phyloP scores from a whole-genome alignment of 2,888 invertebrate species.

The Cryptus armator region DNA sequence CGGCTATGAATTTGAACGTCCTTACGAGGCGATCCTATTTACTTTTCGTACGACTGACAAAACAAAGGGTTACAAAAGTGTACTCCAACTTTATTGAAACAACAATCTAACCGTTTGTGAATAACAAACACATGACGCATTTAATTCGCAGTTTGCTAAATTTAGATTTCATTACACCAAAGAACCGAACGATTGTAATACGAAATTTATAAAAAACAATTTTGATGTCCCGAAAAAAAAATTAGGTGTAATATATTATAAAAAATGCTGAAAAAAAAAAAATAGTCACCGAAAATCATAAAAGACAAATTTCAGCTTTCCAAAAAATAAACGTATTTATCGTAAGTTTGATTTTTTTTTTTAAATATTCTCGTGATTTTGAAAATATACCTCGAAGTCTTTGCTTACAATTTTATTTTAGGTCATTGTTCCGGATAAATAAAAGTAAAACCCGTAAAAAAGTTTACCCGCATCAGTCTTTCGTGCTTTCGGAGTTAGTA shows the following conservation, averaged over 20 bases:
- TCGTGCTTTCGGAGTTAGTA: constrained; percentile 20
- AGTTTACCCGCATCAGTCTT: not conserved
- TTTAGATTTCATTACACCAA: not conserved
- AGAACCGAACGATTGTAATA: too few relatives aligned
- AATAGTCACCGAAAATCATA: too few relatives aligned
- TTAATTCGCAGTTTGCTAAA: not conserved
- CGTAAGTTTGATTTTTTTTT: too few relatives aligned
- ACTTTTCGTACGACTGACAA: constrained; percentile 14
- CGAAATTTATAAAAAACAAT: not conserved
- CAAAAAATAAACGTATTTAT: too few relatives aligned
- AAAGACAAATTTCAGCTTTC: too few relatives aligned
- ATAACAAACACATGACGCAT: not conserved
- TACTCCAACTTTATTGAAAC: not conserved
- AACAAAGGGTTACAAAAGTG: constrained; percentile 32
- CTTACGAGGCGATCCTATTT: constrained; percentile 25
- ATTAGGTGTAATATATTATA: not conserved
- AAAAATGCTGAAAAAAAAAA: too few relatives aligned
- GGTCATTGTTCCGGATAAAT: not conserved
- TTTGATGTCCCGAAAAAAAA: not conserved
- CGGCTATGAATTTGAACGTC: constrained; percentile 47
- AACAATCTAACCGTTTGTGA: not conserved
- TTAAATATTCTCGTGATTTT: too few relatives aligned
- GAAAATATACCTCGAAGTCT: not conserved
- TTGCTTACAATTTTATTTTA: not conserved
- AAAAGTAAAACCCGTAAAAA: not conserved